Evolutionary conservation across 2,888 invertebrate species (phyloP), one percentile per base, ranked within the genome.

Genomic region (Scaptodrosophila latifasciaeformis): DNA sequence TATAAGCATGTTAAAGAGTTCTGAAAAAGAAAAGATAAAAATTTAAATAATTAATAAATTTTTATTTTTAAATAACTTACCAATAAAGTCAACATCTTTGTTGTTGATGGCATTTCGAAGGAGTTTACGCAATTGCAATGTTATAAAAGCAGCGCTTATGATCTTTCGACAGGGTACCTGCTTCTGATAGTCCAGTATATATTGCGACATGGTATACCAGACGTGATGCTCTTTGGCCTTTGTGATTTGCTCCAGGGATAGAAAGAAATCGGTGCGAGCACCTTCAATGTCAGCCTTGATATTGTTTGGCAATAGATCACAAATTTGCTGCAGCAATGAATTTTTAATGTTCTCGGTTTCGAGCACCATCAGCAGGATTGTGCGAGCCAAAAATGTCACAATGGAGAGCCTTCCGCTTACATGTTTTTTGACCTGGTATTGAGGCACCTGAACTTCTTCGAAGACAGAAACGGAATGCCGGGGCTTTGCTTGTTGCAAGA

Each of bases 391-490:
- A 42, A 86, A 85, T 52, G 79, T 81, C 0, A 82, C 71, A 50
- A 84, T 65, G 6, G 81, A 66, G 35, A 74, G 49, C 3, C 78
- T 79, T 18, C 84, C 81, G 6, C 56, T 79, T 2, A 59, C 65
- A 13, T 52, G 62, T 10, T 65, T 68, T 66, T 70, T 39, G 17
- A 50, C 43, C 31, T 19, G 27, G 18, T 3, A 10, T 12, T 43
- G 50, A 27, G 12, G 7, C 29, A 83, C 69, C 19, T 78, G 70
- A 1, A 84, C 67, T 13, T 85, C 76, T 47, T 86, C 86, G 47
- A 86, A 86, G 46, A 86, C 67, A 6, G 85, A 86, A 0, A 87
- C 82, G 0, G 86, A 85, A 12, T 82, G 74, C 1, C 85, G 78
- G 18, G n/a, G n/a, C n/a, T n/a, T n/a, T n/a, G n/a, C n/a, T n/a